Percentiles rank a stretch among this genome's conserved stretches.
Evolutionary conservation across 2,888 invertebrate species (phyloP).

Genomic region (Agonum fuliginosum): DNA sequence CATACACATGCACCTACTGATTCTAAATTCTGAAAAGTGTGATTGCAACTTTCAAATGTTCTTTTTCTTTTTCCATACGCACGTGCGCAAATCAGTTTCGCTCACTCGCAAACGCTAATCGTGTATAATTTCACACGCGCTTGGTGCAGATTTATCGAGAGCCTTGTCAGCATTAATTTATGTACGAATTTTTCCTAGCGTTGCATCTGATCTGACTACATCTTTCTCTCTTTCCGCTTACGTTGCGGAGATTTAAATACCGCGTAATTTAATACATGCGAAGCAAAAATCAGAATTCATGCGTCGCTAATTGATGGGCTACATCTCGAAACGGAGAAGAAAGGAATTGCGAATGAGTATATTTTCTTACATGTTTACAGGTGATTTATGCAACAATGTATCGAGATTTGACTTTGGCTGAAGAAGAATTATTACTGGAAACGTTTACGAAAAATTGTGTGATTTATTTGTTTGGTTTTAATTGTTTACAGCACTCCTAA

Average conservation of each 20-base stretch:
- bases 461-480: constrained; percentile 16
- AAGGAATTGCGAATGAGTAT: constrained; percentile 3
- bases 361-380: constrained; percentile 3
- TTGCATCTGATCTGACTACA: not conserved
- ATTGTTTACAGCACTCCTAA: too few species aligned
- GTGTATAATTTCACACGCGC: constrained; percentile 23
- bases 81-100: not conserved
- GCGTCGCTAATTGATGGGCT: constrained; percentile 17
- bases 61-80: too few species aligned
- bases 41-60: too few species aligned
- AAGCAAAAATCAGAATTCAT: constrained; percentile 21
- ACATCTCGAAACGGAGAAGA: not conserved
- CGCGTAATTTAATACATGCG: constrained; percentile 26
- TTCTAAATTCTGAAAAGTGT: too few species aligned
- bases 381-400: constrained; percentile 17
- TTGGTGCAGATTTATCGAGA: not conserved
- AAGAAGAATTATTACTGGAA: constrained; percentile 13
- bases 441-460: not conserved
- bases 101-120: constrained; percentile 1
- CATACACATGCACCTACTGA: too few species aligned
- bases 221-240: constrained; percentile 6
- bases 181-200: not conserved
- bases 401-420: not conserved
- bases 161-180: constrained; percentile 24
- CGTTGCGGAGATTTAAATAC: constrained; percentile 3